A percentile compares a stretch with the other conserved stretches of the same genome.
These are phyloP conservation scores for Mellilla xanthometata DNA, from an alignment of 2,888 invertebrate genomes.

Conservation along the genomic window DNA sequence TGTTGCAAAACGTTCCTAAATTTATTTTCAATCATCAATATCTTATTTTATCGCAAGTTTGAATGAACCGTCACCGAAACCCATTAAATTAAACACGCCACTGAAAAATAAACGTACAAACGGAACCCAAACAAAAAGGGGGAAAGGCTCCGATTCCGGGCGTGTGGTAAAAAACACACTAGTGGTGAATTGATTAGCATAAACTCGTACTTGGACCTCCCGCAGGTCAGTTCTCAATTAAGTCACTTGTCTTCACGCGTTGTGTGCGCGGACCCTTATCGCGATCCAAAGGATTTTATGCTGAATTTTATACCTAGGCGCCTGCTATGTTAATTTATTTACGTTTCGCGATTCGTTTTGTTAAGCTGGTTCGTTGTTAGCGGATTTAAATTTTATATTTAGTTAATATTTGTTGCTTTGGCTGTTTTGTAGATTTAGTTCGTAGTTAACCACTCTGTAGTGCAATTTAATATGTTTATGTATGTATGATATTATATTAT, in stretches of 20 bases:
- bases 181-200: constrained; percentile 78
- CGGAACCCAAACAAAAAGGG: constrained; percentile 58
- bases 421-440: too few relatives aligned
- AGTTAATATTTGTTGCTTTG: too few relatives aligned
- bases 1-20: too few relatives aligned
- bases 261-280: constrained; percentile 71
- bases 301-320: constrained; percentile 55
- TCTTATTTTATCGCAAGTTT: too few relatives aligned
- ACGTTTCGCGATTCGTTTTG: constrained; percentile 6
- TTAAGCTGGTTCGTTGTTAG: background rate
- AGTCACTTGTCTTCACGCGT: constrained; percentile 78
- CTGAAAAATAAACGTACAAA: constrained; percentile 6
- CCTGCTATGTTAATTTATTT: constrained; percentile 27
- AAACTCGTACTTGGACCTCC: constrained; percentile 75
- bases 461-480: too few relatives aligned
- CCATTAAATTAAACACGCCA: background rate
- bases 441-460: too few relatives aligned
- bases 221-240: constrained; percentile 74
- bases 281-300: constrained; percentile 62
- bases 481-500: too few relatives aligned
- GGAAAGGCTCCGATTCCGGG: constrained; percentile 52
- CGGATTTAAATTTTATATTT: too few relatives aligned
- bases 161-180: constrained; percentile 76
- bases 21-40: too few relatives aligned
- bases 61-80: too few relatives aligned